Conservation (phyloP, 2,113 vertebrate species). For the Stercorarius parasiticus region DNA sequence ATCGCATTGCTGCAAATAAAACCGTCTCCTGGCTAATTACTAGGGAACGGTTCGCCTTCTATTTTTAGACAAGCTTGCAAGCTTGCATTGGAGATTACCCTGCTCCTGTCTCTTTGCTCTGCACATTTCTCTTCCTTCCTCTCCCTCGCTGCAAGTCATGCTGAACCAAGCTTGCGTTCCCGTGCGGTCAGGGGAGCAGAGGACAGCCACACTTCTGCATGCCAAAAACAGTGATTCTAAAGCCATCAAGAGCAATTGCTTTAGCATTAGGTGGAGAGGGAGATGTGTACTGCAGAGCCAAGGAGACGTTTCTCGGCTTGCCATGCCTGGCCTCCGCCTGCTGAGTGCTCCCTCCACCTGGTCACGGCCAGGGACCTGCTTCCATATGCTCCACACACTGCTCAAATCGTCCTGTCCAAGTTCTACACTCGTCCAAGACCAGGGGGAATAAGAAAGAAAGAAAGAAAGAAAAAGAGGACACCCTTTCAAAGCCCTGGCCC, state of each 20-base stretch:
- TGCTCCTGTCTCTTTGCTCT: neutral
- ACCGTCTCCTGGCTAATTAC: constrained; percentile 23
- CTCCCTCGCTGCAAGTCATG: neutral
- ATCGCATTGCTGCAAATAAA: constrained; percentile 41
- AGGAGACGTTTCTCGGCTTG: neutral
- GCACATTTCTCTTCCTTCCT: neutral
- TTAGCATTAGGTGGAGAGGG: constrained; percentile 23
- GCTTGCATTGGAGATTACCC: constrained; percentile 34
- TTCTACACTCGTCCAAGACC: neutral
- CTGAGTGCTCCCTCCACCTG: constrained; percentile 63
- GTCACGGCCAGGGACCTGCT: constrained; percentile 45
- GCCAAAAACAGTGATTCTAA: constrained; percentile 54
- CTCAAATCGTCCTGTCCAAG: constrained; percentile 21
- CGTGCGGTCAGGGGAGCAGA: neutral
- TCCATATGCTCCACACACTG: constrained; percentile 35
- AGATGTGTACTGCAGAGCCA: constrained; percentile 25
- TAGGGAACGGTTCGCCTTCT: constrained; percentile 32
- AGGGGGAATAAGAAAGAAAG: neutral
- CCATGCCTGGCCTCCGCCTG: constrained; percentile 47
- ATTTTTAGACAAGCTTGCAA: constrained; percentile 54
- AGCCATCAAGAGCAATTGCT: constrained; percentile 57
- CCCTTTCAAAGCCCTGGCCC: neutral
- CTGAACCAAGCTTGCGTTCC: neutral
- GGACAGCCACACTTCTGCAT: neutral
- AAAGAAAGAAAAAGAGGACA: neutral